Evolutionary conservation across 2,888 invertebrate species (phyloP).

Genomic region (Drosophila phalerata): DNA sequence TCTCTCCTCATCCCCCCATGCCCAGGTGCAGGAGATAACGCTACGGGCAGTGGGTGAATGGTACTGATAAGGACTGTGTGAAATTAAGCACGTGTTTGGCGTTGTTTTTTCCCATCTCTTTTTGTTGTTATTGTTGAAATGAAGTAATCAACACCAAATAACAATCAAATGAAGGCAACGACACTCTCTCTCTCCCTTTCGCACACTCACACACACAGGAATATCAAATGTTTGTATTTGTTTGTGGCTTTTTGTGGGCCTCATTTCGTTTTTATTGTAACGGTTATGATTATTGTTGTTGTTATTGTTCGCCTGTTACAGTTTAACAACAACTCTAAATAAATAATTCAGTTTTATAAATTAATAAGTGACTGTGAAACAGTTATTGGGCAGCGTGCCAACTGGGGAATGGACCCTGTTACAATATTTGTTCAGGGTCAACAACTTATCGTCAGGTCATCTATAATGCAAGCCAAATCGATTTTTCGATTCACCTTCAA

Average conservation of each 20-base stretch:
- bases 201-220: not conserved
- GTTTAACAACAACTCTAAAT: slow-evolving; percentile 49
- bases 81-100: slow-evolving; percentile 26
- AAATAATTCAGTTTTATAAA: slow-evolving; percentile 69
- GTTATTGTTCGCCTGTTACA: slow-evolving; percentile 38
- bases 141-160: slow-evolving; percentile 66
- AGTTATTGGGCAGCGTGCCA: not conserved
- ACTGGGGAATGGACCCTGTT: not conserved
- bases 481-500: slow-evolving; percentile 30
- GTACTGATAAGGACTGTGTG: slow-evolving; percentile 52
- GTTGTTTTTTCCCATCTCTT: not conserved
- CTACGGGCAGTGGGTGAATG: slow-evolving; percentile 83
- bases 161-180: slow-evolving; percentile 57
- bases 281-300: slow-evolving; percentile 60
- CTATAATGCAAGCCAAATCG: slow-evolving; percentile 42
- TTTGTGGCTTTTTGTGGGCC: slow-evolving; percentile 24
- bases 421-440: slow-evolving; percentile 13
- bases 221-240: slow-evolving; percentile 2
- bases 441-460: slow-evolving; percentile 28
- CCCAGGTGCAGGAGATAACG: slow-evolving; percentile 82
- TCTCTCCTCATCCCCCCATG: slow-evolving; percentile 76
- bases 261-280: slow-evolving; percentile 62
- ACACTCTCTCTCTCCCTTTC: slow-evolving; percentile 12
- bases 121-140: slow-evolving; percentile 22
- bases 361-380: slow-evolving; percentile 44